Conservation (phyloP, 2,113 vertebrate species). For the Puntigrus tetrazona region DNA sequence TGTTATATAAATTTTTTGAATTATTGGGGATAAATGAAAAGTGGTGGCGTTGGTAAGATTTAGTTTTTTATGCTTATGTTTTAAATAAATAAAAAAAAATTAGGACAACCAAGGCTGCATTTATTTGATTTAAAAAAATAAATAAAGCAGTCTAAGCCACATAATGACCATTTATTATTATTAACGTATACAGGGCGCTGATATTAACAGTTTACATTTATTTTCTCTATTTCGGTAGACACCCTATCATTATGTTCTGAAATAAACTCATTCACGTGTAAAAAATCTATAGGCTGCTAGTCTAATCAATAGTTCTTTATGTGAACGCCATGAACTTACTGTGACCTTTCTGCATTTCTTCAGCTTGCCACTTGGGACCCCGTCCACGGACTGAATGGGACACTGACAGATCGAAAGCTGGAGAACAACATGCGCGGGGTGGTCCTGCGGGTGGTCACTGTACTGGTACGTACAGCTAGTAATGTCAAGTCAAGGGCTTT, state of each 20-base stretch:
- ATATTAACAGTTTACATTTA: background rate
- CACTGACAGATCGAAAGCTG: constrained; percentile 92
- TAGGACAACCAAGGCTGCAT: background rate
- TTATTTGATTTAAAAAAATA: too few relatives aligned
- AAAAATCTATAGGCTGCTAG: constrained; percentile 15
- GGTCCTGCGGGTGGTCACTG: constrained; percentile 92
- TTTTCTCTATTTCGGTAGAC: constrained; percentile 4
- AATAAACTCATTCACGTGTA: background rate
- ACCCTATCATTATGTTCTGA: background rate
- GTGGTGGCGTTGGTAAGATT: background rate
- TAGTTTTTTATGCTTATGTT: background rate
- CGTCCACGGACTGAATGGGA: constrained; percentile 91
- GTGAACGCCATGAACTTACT: constrained; percentile 14
- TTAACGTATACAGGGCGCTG: background rate
- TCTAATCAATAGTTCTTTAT: constrained; percentile 16
- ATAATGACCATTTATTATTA: background rate
- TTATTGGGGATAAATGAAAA: too few relatives aligned
- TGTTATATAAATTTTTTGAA: background rate
- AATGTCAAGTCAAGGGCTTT: background rate
- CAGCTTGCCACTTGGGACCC: constrained; percentile 98
- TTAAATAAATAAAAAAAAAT: too few relatives aligned
- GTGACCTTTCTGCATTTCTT: constrained; percentile 59
- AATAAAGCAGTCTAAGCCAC: background rate
- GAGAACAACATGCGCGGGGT: constrained; percentile 99
- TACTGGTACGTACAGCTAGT: constrained; percentile 84